phyloP scores from a whole-genome alignment of 2,888 invertebrate species.

The Halocaridina rubra region DNA sequence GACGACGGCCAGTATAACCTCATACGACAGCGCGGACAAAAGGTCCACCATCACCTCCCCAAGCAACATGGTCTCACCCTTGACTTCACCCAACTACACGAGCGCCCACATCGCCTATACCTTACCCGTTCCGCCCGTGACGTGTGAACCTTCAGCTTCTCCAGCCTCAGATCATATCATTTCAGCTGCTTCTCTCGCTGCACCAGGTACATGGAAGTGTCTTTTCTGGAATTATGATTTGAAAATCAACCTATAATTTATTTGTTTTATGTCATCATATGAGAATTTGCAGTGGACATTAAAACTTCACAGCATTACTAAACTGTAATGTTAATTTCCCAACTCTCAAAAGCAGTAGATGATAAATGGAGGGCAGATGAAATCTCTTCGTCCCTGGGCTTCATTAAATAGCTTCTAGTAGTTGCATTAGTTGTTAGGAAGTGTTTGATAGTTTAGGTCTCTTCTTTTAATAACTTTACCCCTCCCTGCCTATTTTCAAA shows the following conservation, averaged over 20 bases:
- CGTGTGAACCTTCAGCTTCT: conserved; percentile 12
- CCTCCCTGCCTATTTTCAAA: too few species aligned
- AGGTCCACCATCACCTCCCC: conserved; percentile 52
- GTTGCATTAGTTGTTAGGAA: too few species aligned
- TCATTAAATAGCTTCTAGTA: too few species aligned
- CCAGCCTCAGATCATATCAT: conserved; percentile 53
- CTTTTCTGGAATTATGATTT: background rate
- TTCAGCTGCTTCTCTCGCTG: conserved; percentile 35
- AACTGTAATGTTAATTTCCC: too few species aligned
- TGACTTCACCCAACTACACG: conserved; percentile 54
- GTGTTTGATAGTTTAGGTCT: too few species aligned
- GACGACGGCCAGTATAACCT: conserved; percentile 57
- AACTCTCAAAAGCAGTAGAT: too few species aligned
- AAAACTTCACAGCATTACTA: too few species aligned
- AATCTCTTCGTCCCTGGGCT: background rate
- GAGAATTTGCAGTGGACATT: too few species aligned
- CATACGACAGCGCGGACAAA: conserved; percentile 60
- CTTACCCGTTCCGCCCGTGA: conserved; percentile 49
- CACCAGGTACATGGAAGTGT: background rate
- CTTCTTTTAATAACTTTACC: too few species aligned
- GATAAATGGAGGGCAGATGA: background rate
- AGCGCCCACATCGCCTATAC: conserved; percentile 52
- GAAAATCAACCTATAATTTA: background rate
- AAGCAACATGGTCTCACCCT: conserved; percentile 56
- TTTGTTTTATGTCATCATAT: too few species aligned